A percentile compares a stretch with the other conserved stretches of the same genome.
These are phyloP conservation scores for Lagopus leucura DNA, from an alignment of 2,113 vertebrate species.

Conservation along the genomic window DNA sequence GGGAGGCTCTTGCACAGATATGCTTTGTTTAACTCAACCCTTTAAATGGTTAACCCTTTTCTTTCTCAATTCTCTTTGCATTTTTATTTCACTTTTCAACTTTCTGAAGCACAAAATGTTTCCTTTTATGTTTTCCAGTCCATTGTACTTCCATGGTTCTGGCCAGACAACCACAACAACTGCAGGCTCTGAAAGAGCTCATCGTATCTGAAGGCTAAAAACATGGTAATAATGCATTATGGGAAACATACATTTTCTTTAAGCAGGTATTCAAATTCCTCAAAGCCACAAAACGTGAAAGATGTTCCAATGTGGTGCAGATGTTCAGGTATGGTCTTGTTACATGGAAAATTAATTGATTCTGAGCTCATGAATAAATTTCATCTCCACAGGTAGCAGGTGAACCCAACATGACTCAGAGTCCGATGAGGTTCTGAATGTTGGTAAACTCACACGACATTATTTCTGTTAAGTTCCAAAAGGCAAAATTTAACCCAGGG, in stretches of 20 bases:
- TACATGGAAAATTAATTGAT: background rate
- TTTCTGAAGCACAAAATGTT: background rate
- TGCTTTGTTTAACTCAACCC: constrained; percentile 26
- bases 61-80: background rate
- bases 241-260: background rate
- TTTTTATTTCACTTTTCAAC: background rate
- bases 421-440: accelerated
- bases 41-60: constrained; percentile 59
- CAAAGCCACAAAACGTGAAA: background rate
- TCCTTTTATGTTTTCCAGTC: background rate
- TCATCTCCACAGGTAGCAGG: background rate
- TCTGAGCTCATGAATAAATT: background rate
- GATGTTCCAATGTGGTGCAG: accelerated
- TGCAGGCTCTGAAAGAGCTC: background rate
- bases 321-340: background rate
- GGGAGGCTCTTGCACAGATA: constrained; percentile 37
- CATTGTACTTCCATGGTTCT: background rate
- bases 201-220: background rate
- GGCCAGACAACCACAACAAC: accelerated
- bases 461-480: background rate
- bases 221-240: accelerated
- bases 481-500: background rate
- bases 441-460: background rate
- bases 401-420: background rate
- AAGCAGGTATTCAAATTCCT: background rate